Evolutionary conservation across 2,888 invertebrate species (phyloP).

Genomic region (Endotricha flammealis): DNA sequence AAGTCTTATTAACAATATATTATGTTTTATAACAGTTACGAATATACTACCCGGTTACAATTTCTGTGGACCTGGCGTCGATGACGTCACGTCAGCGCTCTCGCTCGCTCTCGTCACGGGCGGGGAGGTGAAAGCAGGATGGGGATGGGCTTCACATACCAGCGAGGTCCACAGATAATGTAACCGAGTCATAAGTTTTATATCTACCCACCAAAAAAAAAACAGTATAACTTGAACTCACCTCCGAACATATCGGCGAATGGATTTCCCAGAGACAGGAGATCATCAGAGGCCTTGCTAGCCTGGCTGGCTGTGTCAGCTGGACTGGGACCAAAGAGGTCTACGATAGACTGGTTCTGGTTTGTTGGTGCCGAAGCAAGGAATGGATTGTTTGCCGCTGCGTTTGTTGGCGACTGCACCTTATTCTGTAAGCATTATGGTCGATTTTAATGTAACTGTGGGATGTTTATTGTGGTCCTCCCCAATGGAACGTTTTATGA

Average conservation of each 20-base stretch:
- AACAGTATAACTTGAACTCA: slow-evolving; percentile 27
- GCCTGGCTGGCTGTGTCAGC: slow-evolving; percentile 44
- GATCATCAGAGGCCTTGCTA: slow-evolving; percentile 90
- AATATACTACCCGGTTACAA: too few species aligned
- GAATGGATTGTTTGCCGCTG: slow-evolving; percentile 90
- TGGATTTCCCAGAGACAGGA: slow-evolving; percentile 93
- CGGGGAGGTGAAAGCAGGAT: too few species aligned
- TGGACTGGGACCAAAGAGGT: slow-evolving; percentile 84
- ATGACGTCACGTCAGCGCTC: too few species aligned
- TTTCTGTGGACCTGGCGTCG: too few species aligned
- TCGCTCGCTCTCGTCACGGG: too few species aligned
- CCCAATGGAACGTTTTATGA: slow-evolving; percentile 2
- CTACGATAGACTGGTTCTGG: slow-evolving; percentile 81
- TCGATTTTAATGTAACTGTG: neutral
- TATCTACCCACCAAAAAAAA: too few species aligned
- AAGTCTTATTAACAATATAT: too few species aligned
- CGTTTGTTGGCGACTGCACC: slow-evolving; percentile 86
- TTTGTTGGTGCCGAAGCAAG: slow-evolving; percentile 81
- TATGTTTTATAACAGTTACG: too few species aligned
- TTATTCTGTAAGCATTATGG: slow-evolving; percentile 73
- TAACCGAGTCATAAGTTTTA: too few species aligned
- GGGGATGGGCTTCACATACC: too few species aligned
- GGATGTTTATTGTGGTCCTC: neutral
- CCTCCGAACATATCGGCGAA: slow-evolving; percentile 91
- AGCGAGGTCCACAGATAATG: too few species aligned